Evolutionary conservation across 2,888 invertebrate genomes (phyloP).

Genomic region (Entomobrya multifasciata): DNA sequence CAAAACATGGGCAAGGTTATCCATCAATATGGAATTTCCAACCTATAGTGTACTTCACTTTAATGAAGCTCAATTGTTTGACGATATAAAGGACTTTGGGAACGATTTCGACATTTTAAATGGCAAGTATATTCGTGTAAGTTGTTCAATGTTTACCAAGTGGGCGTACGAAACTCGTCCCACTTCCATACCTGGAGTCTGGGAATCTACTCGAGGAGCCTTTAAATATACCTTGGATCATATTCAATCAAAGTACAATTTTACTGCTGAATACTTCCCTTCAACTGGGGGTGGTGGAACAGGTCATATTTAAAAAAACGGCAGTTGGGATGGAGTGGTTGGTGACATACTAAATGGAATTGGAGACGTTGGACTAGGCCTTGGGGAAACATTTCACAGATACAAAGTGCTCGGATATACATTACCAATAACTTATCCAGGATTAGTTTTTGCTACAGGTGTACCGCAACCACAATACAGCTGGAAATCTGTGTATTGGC

Average conservation of each 20-base stretch:
- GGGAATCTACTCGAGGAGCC: slow-evolving; percentile 41
- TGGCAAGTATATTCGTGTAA: no score
- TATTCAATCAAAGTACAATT: slow-evolving; percentile 50
- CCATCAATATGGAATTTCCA: no score
- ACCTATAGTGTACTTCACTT: no score
- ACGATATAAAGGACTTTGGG: no score
- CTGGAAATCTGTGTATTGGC: slow-evolving; percentile 71
- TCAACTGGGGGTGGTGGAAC: slow-evolving; percentile 50
- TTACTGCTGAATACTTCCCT: slow-evolving; percentile 49
- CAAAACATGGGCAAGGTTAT: no score
- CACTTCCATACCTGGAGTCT: slow-evolving; percentile 13
- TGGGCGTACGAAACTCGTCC: slow-evolving; percentile 41
- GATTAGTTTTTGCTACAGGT: slow-evolving; percentile 58
- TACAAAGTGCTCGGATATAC: slow-evolving; percentile 50
- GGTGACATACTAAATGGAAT: slow-evolving; percentile 62
- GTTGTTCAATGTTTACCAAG: not conserved
- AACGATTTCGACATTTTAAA: no score
- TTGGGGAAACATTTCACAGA: slow-evolving; percentile 34
- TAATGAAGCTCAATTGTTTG: no score
- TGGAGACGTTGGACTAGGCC: slow-evolving; percentile 58
- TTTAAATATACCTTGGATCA: slow-evolving; percentile 33
- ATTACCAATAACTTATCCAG: slow-evolving; percentile 47
- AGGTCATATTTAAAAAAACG: slow-evolving; percentile 34
- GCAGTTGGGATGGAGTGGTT: slow-evolving; percentile 69
- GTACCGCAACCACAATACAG: slow-evolving; percentile 38